Evolutionary conservation across 2,888 invertebrate species (phyloP).

Genomic region (Epistrophella euchroma): DNA sequence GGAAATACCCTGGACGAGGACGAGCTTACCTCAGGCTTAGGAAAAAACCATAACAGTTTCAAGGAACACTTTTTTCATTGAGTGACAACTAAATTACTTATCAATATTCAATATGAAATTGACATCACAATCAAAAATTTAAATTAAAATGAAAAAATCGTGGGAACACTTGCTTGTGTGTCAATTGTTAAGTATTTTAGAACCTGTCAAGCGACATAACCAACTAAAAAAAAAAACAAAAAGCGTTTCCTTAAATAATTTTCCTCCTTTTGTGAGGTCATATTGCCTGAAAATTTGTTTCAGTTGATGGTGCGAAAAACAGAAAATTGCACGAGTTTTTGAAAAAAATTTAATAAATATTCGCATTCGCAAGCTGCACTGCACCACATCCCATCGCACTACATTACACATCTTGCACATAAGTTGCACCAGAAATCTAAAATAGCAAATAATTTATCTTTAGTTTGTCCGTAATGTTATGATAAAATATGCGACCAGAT

Average conservation of each 20-base stretch:
- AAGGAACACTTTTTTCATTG: not conserved
- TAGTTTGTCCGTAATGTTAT: slow-evolving; percentile 71
- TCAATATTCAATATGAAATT: not conserved
- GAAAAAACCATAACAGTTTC: too few relatives aligned
- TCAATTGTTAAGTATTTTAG: slow-evolving; percentile 45
- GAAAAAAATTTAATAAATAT: slow-evolving; percentile 50
- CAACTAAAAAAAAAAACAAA: slow-evolving; percentile 12
- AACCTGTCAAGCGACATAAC: slow-evolving; percentile 1
- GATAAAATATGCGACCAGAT: slow-evolving; percentile 76
- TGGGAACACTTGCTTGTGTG: slow-evolving; percentile 47
- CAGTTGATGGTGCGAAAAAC: slow-evolving; percentile 33
- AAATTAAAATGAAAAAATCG: not conserved
- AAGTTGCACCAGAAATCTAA: slow-evolving; percentile 45
- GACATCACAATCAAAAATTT: not conserved
- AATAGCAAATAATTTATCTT: slow-evolving; percentile 70
- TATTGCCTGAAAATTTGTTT: slow-evolving; percentile 52
- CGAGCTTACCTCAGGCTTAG: too few relatives aligned
- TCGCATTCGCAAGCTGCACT: slow-evolving; percentile 30
- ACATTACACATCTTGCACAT: not conserved
- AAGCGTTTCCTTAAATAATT: slow-evolving; percentile 42
- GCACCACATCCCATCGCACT: not conserved
- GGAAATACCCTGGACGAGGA: too few relatives aligned
- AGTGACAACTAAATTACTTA: not conserved
- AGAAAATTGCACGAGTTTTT: slow-evolving; percentile 13
- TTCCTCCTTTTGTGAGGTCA: slow-evolving; percentile 31